Evolutionary conservation across 2,888 invertebrate species (phyloP), one percentile per base, ranked within the genome.

Genomic region (Nephrotoma flavescens): DNA sequence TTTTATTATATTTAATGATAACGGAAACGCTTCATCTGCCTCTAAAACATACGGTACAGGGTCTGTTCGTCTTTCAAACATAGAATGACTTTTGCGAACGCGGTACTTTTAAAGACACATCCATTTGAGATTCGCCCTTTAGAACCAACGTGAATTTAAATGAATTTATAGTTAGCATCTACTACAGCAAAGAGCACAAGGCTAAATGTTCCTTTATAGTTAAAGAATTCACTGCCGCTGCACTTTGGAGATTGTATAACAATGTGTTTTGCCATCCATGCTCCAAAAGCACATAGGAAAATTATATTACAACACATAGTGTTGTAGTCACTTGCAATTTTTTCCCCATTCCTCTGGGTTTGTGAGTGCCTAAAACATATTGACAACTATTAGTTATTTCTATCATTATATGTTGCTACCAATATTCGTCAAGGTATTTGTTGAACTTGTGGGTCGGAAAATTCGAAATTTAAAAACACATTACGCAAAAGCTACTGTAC

Each of bases 171-270:
- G 83, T 90, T 88, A 9, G 89, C 89, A 19, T 19, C 19, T 19
- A 19, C 19, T 19, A 19, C 19, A 19, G 19, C 19, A 19, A 19
- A 19, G 19, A 88, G 90, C 89, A 90, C 89, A 84, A 90, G 88
- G 86, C 89, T 89, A 87, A 88, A 89, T 84, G 0, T 47, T 47
- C 47, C 47, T 47, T 47, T 47, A 11, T 11, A 1, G 84, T 90
- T 90, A 87, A 88, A 89, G 87, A 88, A 90, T 47, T 87, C 86
- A 45, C 88, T 88, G 7, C 89, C 89, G 41, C 88, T 88, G 57
- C 0, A 19, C 19, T 19, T 19, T 19, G 19, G 1, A 19, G 19
- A 19, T 19, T 19, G 19, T 19, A 19, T 89, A 87, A 19, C 19
- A 19, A 19, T 1, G 1, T 19, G 19, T 6, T 83, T 44, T 15